Conservation (phyloP, 1,140 invertebrate species). For the Epicauta chinensis region DNA sequence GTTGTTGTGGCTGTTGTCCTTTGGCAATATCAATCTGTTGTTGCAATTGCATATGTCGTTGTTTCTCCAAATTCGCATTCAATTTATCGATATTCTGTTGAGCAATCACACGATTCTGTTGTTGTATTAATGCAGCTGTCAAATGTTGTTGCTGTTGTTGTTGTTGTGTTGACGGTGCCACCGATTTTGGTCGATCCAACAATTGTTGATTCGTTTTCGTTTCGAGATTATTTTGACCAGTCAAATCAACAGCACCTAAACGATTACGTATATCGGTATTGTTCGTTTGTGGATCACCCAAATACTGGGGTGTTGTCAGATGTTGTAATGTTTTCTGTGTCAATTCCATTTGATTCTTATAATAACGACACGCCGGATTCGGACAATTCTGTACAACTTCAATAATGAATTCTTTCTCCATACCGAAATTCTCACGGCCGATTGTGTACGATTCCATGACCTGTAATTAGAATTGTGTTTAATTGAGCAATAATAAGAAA, state of each 20-base stretch:
- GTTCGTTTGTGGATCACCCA: constrained; percentile 33
- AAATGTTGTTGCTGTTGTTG: constrained; percentile 46
- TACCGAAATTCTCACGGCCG: constrained; percentile 77
- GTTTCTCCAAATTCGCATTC: constrained; percentile 50
- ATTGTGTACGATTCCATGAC: constrained; percentile 81
- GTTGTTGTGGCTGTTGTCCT: constrained; percentile 31
- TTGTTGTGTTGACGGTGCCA: constrained; percentile 39
- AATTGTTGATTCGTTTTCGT: constrained; percentile 29
- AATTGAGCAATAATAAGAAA: constrained; percentile 14
- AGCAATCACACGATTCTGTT: constrained; percentile 50
- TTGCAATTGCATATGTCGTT: constrained; percentile 43
- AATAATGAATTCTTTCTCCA: constrained; percentile 84
- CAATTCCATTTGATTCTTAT: constrained; percentile 75
- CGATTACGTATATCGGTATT: constrained; percentile 34
- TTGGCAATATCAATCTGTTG: constrained; percentile 36
- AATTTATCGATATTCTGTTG: constrained; percentile 53
- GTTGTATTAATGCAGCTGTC: constrained; percentile 51
- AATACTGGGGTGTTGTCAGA: constrained; percentile 40
- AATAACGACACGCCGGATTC: constrained; percentile 76
- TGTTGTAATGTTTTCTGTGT: constrained; percentile 52
- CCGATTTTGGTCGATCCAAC: constrained; percentile 39
- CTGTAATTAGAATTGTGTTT: constrained; percentile 34
- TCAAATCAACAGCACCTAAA: constrained; percentile 36
- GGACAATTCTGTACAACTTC: constrained; percentile 82
- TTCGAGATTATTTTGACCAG: constrained; percentile 36